Conservation (phyloP, 2,113 vertebrate genomes). For the Puma concolor region DNA sequence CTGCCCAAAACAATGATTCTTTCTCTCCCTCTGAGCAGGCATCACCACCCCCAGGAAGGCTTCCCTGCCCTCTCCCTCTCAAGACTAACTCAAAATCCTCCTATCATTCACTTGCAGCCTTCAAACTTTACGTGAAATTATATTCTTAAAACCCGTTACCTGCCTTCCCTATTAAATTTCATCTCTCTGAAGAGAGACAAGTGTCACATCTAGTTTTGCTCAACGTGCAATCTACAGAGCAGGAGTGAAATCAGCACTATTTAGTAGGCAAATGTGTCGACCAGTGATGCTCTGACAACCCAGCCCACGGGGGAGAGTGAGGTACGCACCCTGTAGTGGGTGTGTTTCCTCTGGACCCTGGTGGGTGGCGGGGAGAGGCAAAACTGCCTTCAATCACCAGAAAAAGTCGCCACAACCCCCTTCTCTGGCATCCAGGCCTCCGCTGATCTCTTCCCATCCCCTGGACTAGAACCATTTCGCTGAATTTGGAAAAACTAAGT, state of each 20-base stretch:
- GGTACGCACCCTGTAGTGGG: accelerated
- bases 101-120: accelerated
- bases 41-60: background rate
- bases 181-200: background rate
- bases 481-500: too few relatives aligned
- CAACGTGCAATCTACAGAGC: background rate
- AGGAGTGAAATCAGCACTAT: accelerated
- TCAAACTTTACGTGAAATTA: background rate
- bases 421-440: background rate
- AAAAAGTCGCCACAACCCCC: accelerated
- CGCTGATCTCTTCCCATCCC: accelerated
- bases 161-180: background rate
- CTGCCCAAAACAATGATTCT: accelerated
- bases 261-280: accelerated
- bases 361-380: too few relatives aligned
- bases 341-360: background rate
- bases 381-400: accelerated
- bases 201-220: background rate
- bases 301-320: accelerated
- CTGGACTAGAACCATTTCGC: accelerated
- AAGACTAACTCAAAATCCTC: background rate
- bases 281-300: background rate
- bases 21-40: background rate
- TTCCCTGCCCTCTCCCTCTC: background rate
- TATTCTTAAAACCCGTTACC: background rate